Evolutionary conservation across 2,113 vertebrate species (phyloP).

Genomic region (Eidolon helvum): DNA sequence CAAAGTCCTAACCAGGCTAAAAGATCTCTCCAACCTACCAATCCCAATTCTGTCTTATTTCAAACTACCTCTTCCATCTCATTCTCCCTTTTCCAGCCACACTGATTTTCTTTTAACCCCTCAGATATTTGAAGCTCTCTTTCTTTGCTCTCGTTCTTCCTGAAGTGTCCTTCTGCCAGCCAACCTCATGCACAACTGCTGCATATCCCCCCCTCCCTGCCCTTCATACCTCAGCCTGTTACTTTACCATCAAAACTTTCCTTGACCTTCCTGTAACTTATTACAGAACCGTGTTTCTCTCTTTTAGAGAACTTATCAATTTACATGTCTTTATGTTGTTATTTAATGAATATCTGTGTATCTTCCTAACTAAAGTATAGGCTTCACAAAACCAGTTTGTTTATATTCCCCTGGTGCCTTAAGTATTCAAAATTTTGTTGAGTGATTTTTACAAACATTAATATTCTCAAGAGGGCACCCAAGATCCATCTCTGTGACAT

Average conservation of each 20-base stretch:
- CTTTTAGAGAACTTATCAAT: not conserved
- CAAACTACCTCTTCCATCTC: not conserved
- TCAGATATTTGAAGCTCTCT: not conserved
- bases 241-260: not conserved
- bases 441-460: conserved; percentile 40
- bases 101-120: not conserved
- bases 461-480: not conserved
- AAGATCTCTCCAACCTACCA: not conserved
- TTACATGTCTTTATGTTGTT: not conserved
- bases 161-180: not conserved
- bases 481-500: not conserved
- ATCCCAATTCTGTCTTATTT: not conserved
- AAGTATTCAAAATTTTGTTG: not conserved
- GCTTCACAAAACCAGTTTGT: not conserved
- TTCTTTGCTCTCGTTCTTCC: not conserved
- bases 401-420: not conserved
- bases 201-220: not conserved
- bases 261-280: not conserved
- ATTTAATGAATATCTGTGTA: not conserved
- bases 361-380: not conserved
- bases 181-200: not conserved
- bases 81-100: not conserved
- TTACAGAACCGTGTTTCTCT: not conserved
- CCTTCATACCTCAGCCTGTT: not conserved
- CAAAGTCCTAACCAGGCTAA: not conserved